phyloP scores from a whole-genome alignment of 2,888 invertebrate genomes.

The Plusia festucae region DNA sequence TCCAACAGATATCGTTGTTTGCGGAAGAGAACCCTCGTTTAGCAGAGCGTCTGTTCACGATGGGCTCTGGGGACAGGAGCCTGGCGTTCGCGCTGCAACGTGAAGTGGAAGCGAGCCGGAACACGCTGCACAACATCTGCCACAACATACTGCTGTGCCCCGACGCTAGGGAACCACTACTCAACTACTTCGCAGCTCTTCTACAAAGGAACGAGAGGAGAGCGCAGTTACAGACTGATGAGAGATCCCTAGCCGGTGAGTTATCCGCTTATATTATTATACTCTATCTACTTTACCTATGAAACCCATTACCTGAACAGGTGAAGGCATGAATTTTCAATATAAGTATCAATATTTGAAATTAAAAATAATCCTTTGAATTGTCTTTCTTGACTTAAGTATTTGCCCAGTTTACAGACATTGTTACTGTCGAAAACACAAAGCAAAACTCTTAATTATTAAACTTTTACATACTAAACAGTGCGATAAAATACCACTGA shows the following conservation, averaged over 20 bases:
- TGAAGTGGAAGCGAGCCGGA: constrained; percentile 94
- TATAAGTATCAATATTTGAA: no score
- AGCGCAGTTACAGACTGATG: constrained; percentile 97
- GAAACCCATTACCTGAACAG: no score
- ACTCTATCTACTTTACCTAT: no score
- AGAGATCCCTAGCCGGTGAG: constrained; percentile 93
- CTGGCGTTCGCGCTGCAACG: constrained; percentile 93
- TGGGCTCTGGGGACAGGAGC: constrained; percentile 90
- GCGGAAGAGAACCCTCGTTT: constrained; percentile 97
- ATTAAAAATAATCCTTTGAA: neutral
- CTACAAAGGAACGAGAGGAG: constrained; percentile 95
- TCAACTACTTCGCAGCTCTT: constrained; percentile 94
- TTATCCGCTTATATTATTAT: no score
- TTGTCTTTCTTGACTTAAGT: neutral
- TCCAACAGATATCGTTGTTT: constrained; percentile 92
- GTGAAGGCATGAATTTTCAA: no score
- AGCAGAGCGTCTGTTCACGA: constrained; percentile 92
- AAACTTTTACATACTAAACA: neutral
- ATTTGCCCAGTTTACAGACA: neutral
- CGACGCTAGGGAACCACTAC: constrained; percentile 93
- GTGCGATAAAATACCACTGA: neutral
- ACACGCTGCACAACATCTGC: constrained; percentile 94
- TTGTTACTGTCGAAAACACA: no score
- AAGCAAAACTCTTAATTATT: neutral
- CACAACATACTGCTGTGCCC: constrained; percentile 95